phyloP scores from a whole-genome alignment of 2,797 vertebrate species.

The Manis crassicaudata region DNA sequence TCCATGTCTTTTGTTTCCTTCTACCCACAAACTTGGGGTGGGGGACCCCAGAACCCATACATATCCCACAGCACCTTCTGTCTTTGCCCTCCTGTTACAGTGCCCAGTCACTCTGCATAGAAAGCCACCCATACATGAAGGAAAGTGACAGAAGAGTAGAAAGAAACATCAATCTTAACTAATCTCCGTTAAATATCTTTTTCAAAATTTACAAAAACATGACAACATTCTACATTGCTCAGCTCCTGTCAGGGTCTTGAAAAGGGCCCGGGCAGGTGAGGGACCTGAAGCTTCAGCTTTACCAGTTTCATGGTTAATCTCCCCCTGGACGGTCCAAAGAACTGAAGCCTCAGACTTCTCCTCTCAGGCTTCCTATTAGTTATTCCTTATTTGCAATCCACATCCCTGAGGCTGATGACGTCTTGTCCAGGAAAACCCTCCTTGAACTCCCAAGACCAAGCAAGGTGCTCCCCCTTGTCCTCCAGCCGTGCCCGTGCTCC shows the following conservation, averaged over 20 bases:
- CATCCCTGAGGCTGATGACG: background rate
- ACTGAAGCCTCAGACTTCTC: background rate
- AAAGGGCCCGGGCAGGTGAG: background rate
- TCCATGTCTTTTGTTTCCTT: background rate
- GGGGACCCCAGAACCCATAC: background rate
- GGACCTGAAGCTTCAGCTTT: background rate
- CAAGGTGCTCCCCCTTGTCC: background rate
- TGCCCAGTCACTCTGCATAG: background rate
- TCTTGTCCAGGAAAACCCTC: background rate
- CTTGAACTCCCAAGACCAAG: background rate
- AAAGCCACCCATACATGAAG: background rate
- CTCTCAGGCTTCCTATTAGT: background rate
- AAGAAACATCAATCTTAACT: background rate
- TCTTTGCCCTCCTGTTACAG: background rate
- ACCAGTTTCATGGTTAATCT: background rate
- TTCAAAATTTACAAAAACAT: background rate
- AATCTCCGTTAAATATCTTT: background rate
- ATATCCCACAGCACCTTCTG: background rate
- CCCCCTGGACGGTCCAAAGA: background rate
- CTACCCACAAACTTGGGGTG: background rate
- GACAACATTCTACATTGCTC: too few relatives aligned
- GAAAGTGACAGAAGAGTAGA: background rate
- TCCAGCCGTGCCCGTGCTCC: background rate
- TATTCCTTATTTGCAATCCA: background rate
- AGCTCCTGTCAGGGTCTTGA: background rate